Base-by-base conservation (phyloP, 2,113 vertebrate species). In the Galeopterus variegatus region DNA sequence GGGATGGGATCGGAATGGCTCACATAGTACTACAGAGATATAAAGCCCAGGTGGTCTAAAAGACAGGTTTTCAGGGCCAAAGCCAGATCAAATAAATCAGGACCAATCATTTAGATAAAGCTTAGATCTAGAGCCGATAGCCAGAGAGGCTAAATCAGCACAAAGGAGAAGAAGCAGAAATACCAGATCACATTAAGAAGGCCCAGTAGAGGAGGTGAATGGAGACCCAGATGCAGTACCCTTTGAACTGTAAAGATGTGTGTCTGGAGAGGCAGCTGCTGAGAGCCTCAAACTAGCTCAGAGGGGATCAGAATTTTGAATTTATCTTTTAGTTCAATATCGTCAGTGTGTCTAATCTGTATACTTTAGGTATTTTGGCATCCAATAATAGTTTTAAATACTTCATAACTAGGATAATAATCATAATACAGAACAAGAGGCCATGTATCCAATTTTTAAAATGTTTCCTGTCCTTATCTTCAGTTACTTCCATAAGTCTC, bases 211-310 rank as follows among this genome's bases (percentile, higher is more conserved):
- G 21, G 23, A 36, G 18, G 19, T 5, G 1, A 8, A 1, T 23
- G 7, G 54, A 65, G 0, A 58, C 21, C 19, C n/a, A 10, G 11
- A 48, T 21, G 33, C 3, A 60, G n/a, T 0, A 12, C 3, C 50
- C 65, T 79, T 64, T 15, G 28, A 86, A 70, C 18, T 58, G 23
- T 17, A 21, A 48, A 45, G 50, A 24, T 28, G 0, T 7, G 6
- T 79, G 24, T 83, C 41, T 41, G 36, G 1, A 70, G 5, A 56
- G 1, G 8, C 6, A n/a, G 13, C 48, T 69, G 21, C 65, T 8
- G 2, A 81, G 60, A 70, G 41, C 52, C 28, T 76, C 48, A 82
- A 36, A 54, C 12, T 52, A 58, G 5, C 12, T 41, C 54, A 50
- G 3, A 41, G 11, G 24, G 15, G 23, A 67, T 48, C 10, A 50